Evolutionary conservation across 2,113 vertebrate genomes (phyloP).

Genomic region (Carlito syrichta): DNA sequence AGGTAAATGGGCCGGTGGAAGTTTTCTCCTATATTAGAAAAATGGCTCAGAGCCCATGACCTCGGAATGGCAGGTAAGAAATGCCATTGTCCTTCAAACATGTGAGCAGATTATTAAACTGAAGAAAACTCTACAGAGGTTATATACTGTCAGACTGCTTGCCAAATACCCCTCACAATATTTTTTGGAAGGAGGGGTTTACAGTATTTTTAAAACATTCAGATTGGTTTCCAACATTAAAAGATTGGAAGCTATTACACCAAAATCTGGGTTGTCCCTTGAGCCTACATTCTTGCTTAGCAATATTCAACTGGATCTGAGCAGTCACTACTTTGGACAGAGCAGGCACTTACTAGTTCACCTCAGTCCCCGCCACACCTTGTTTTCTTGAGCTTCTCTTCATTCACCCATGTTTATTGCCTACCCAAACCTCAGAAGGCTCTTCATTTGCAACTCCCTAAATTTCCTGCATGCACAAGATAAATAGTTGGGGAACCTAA

Average conservation of each 20-base stretch:
- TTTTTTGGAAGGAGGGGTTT: neutral
- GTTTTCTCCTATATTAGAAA: neutral
- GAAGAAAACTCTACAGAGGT: neutral
- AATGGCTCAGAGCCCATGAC: neutral
- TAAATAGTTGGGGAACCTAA: neutral
- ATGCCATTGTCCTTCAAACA: neutral
- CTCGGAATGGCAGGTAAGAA: neutral
- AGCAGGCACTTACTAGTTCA: neutral
- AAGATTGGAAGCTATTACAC: neutral
- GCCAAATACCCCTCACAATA: neutral
- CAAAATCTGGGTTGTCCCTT: neutral
- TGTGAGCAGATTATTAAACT: conserved; percentile 5
- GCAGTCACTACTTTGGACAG: neutral
- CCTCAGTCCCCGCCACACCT: neutral
- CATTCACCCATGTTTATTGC: neutral
- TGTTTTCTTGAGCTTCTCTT: neutral
- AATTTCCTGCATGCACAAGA: neutral
- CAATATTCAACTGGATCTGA: neutral
- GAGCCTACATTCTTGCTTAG: neutral
- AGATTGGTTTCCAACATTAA: neutral
- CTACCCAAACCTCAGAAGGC: neutral
- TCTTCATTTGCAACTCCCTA: neutral
- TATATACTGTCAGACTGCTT: neutral
- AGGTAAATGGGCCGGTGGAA: neutral
- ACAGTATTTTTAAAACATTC: neutral